A percentile compares a stretch with the other conserved stretches of the same genome.
Conservation (phyloP, 2,888 invertebrate genomes). For the Gryllus longicercus region DNA sequence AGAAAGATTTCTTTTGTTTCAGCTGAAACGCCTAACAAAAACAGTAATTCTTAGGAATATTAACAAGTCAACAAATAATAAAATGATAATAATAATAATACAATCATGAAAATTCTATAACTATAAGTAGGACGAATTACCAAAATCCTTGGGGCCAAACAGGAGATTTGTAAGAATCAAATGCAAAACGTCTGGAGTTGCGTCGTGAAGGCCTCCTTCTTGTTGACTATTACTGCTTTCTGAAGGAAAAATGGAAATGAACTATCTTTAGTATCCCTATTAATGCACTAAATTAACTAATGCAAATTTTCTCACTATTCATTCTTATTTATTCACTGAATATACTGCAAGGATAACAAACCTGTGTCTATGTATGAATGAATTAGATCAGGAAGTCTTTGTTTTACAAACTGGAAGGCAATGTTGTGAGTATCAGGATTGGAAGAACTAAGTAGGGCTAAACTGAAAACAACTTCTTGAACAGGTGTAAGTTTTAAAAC, state of each 20-base stretch:
- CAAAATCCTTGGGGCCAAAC: slow-evolving; percentile 44
- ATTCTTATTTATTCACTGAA: too few species aligned
- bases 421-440: slow-evolving; percentile 69
- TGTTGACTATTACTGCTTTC: slow-evolving; percentile 65
- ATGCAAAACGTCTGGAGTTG: slow-evolving; percentile 84
- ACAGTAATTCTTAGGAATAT: background rate
- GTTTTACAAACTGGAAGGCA: slow-evolving; percentile 75
- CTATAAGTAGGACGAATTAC: background rate
- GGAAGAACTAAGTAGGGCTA: slow-evolving; percentile 77
- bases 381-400: slow-evolving; percentile 78
- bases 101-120: too few species aligned
- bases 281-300: too few species aligned
- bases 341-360: slow-evolving; percentile 42
- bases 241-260: slow-evolving; percentile 41
- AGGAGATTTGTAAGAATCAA: slow-evolving; percentile 64
- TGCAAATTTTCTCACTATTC: too few species aligned
- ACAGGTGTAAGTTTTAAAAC: slow-evolving; percentile 80
- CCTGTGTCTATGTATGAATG: slow-evolving; percentile 83
- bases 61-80: background rate
- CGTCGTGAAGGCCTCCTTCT: slow-evolving; percentile 84
- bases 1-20: slow-evolving; percentile 79
- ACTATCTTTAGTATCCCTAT: too few species aligned
- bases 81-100: too few species aligned
- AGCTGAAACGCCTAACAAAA: slow-evolving; percentile 58
- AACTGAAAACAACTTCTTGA: slow-evolving; percentile 86